phyloP scores from a whole-genome alignment of 2,113 vertebrate species.

The Serilophus lunatus region DNA sequence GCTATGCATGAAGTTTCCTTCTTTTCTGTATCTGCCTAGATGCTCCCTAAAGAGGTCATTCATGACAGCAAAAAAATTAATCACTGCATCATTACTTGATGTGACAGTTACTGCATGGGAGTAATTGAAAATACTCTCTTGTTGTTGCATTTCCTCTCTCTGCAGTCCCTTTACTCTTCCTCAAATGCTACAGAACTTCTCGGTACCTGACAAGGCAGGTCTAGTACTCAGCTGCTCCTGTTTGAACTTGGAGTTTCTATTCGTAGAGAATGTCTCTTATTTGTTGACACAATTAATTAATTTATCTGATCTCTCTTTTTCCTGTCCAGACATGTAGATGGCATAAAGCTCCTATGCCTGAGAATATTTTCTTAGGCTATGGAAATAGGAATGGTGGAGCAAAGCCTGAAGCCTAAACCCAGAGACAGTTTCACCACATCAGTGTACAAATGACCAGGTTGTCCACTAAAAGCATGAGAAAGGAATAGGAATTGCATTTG shows the following conservation, averaged over 20 bases:
- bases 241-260: neutral
- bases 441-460: neutral
- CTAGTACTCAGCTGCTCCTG: neutral
- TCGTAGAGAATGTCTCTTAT: neutral
- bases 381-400: neutral
- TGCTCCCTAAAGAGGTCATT: neutral
- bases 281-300: neutral
- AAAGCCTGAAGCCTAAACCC: neutral
- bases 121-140: neutral
- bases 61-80: neutral
- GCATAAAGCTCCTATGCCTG: neutral
- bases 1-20: neutral
- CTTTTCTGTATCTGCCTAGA: neutral
- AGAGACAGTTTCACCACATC: neutral
- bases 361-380: neutral
- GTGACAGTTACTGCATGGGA: neutral
- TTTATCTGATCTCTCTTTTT: constrained; percentile 23
- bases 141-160: neutral
- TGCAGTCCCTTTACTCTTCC: neutral
- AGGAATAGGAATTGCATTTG: constrained; percentile 32
- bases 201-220: neutral
- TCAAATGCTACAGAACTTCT: neutral
- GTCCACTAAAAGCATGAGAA: constrained; percentile 28
- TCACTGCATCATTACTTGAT: neutral
- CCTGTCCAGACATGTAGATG: constrained; percentile 15